Conservation (phyloP, 1,140 invertebrate species). For the Calliopsis andreniformis region DNA sequence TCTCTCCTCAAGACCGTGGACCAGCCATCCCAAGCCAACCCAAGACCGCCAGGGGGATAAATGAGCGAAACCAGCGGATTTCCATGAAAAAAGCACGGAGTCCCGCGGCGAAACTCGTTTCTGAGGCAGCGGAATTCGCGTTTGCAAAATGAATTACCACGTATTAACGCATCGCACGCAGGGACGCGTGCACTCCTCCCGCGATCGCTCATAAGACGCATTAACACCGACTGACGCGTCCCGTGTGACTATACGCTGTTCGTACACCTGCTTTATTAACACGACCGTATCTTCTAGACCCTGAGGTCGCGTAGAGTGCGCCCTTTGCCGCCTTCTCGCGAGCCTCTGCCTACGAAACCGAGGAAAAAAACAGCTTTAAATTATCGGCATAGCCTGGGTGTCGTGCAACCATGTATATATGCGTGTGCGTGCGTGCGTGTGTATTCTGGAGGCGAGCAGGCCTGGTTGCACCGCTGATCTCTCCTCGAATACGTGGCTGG, state of each 20-base stretch:
- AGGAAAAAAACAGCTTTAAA: constrained; percentile 33
- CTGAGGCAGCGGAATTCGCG: constrained; percentile 45
- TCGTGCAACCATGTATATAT: too few species aligned
- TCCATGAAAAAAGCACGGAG: not conserved
- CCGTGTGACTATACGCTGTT: constrained; percentile 9
- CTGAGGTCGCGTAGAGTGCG: constrained; percentile 28
- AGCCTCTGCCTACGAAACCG: not conserved
- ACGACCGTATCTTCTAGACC: constrained; percentile 41
- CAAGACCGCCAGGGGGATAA: not conserved
- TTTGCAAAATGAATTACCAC: constrained; percentile 57
- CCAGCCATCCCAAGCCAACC: too few species aligned
- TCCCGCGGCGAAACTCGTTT: constrained; percentile 23
- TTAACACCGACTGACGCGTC: constrained; percentile 45
- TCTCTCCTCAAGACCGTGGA: too few species aligned
- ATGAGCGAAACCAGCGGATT: not conserved
- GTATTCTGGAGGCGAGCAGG: constrained; percentile 24
- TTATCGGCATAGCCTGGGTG: constrained; percentile 47
- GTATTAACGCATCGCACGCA: constrained; percentile 38
- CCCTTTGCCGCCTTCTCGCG: not conserved
- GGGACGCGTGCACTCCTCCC: constrained; percentile 33
- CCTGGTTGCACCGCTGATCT: constrained; percentile 14
- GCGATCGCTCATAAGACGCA: constrained; percentile 57
- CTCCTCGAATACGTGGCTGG: constrained; percentile 25
- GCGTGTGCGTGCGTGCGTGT: too few species aligned
- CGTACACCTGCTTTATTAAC: constrained; percentile 61